Base-by-base conservation (phyloP, 2,888 invertebrate genomes). In the Idaea dimidiata region DNA sequence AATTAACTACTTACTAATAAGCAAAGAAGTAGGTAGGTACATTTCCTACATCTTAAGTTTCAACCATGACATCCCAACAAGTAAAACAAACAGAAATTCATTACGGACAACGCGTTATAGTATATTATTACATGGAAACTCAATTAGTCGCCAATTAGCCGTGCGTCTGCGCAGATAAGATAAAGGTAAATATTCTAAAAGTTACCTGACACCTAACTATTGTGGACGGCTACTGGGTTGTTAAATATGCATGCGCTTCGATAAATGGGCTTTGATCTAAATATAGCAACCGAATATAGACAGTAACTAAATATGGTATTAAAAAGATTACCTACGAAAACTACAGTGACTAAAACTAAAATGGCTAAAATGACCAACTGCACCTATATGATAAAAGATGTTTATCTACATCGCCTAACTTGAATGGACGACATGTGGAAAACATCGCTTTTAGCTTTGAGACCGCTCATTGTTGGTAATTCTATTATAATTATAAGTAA, bases 141-240 rank as follows among this genome's bases (percentile, higher is more conserved):
- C 90, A 88, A 90, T 91, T 91, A 91, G 88, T 76, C 74, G 78
- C 83, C 84, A 87, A 87, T 87, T 87, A 85, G 79, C 81, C 76
- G 74, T 70, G 76, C 78, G 79, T 71, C 68, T 61, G 63, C 63
- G 62, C 62, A 77, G 84, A 86, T 88, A 84, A 87, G 87, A 85
- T 84, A 80, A 86, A 83, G 78, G 79, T 80, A 89, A 87, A 86
- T 81, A 84, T 80, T 79, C 79, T 74, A 73, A 75, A 79, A 76
- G 87, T 83, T 83, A 87, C 83, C 83, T 79, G 87, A 88, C 87
- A 87, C 88, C 85, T 83, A 76, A 77, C 80, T 80, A 66, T 69
- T 69, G 70, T 68, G 65, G 63, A 16, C n/a, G 55, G 62, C 43
- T 43, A 43, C 43, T 8, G 43, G 43, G 0, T 8, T 43, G 43